Percentiles rank a stretch among this genome's conserved stretches.
Evolutionary conservation across 2,113 vertebrate species (phyloP).

Genomic region (Nothobranchius furzeri): DNA sequence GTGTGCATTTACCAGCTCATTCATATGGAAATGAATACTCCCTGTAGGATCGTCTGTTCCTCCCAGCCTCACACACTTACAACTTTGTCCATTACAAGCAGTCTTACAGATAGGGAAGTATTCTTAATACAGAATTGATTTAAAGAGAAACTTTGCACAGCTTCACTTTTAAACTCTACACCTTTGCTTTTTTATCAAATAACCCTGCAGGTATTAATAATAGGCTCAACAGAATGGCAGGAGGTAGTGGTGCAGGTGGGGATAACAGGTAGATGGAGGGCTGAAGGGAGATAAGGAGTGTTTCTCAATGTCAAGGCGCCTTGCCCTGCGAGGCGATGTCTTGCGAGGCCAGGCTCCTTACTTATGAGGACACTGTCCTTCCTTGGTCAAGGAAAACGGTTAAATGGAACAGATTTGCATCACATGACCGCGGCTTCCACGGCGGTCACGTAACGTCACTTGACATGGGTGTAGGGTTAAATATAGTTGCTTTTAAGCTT

Average conservation of each 20-base stretch:
- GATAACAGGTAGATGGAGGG: not conserved
- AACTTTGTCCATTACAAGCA: conserved; percentile 63
- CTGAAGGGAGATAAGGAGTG: too few relatives aligned
- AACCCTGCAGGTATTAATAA: conserved; percentile 48
- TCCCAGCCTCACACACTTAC: conserved; percentile 30
- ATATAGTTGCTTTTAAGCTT: too few relatives aligned
- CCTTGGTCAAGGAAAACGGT: too few relatives aligned
- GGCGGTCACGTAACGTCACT: too few relatives aligned
- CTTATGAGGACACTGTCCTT: too few relatives aligned
- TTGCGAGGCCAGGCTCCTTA: too few relatives aligned
- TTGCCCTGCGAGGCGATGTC: too few relatives aligned
- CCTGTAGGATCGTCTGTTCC: conserved; percentile 45
- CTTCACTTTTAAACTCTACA: conserved; percentile 43
- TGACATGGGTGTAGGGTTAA: too few relatives aligned
- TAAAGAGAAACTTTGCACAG: conserved; percentile 52
- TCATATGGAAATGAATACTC: conserved; percentile 75
- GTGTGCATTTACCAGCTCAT: conserved; percentile 62
- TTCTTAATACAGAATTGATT: conserved; percentile 74
- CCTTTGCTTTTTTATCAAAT: conserved; percentile 52
- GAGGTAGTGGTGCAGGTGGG: conserved; percentile 15
- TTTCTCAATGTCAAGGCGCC: too few relatives aligned
- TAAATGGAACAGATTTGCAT: too few relatives aligned
- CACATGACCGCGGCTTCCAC: too few relatives aligned
- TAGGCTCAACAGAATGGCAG: conserved; percentile 31
- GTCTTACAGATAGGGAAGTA: conserved; percentile 36